Evolutionary conservation across 2,797 vertebrate genomes (phyloP).

Genomic region (Diceros bicornis): DNA sequence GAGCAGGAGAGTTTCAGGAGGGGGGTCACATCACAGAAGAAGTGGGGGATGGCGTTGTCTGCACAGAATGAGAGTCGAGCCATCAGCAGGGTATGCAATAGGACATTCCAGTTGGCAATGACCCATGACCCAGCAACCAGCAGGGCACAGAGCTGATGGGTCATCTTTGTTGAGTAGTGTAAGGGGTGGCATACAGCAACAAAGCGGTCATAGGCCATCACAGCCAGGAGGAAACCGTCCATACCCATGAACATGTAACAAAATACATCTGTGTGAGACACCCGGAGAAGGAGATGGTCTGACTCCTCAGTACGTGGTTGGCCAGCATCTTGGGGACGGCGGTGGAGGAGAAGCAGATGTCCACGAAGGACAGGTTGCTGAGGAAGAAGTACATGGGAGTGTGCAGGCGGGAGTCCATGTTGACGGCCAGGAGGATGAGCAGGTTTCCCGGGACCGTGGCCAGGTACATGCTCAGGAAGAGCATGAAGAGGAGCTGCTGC

Average conservation of each 20-base stretch:
- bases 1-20: too few relatives aligned
- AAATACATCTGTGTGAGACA: constrained; percentile 67
- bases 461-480: constrained; percentile 66
- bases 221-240: constrained; percentile 73
- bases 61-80: too few relatives aligned
- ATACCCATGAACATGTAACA: neutral
- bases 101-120: neutral
- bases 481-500: neutral
- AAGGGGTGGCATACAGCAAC: constrained; percentile 50
- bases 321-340: constrained; percentile 71
- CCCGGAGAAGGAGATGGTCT: constrained; percentile 47
- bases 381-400: constrained; percentile 77
- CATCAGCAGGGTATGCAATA: constrained; percentile 68
- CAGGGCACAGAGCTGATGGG: neutral
- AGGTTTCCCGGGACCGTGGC: constrained; percentile 44
- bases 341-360: constrained; percentile 73
- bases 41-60: too few relatives aligned
- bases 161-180: constrained; percentile 56
- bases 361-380: constrained; percentile 66
- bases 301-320: neutral
- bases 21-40: too few relatives aligned
- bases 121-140: neutral
- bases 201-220: constrained; percentile 60
- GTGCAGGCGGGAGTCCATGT: constrained; percentile 46
- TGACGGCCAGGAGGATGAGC: constrained; percentile 65